These are phyloP conservation scores for Meghimatium bilineatum DNA, from an alignment of 2,888 invertebrate species.

Conservation along the genomic window DNA sequence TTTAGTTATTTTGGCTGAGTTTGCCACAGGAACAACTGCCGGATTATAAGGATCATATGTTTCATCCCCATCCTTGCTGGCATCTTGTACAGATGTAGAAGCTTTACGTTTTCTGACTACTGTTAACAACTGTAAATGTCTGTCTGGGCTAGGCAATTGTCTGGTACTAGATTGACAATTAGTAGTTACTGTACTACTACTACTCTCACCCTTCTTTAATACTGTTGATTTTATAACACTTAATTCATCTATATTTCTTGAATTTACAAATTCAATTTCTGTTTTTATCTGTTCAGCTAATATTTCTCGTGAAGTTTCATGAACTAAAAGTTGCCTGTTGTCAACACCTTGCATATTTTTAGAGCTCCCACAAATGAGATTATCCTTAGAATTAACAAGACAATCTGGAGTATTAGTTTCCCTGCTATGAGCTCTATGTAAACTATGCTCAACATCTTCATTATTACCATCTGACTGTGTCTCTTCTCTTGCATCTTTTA, in stretches of 20 bases:
- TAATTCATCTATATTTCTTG: neutral
- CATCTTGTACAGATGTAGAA: constrained; percentile 68
- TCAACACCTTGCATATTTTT: constrained; percentile 22
- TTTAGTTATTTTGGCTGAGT: constrained; percentile 85
- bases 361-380: neutral
- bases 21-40: constrained; percentile 79
- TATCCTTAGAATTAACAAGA: neutral
- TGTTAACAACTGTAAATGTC: neutral
- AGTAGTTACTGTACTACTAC: neutral
- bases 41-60: constrained; percentile 77
- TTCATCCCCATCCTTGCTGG: constrained; percentile 81
- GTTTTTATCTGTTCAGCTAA: constrained; percentile 65
- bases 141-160: neutral
- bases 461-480: neutral
- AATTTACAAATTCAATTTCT: constrained; percentile 43
- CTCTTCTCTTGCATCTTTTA: neutral
- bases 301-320: constrained; percentile 57
- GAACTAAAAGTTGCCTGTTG: constrained; percentile 43
- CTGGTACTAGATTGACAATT: neutral
- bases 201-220: neutral
- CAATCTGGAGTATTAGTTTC: neutral
- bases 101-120: constrained; percentile 52
- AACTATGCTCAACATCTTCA: neutral
- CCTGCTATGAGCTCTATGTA: neutral
- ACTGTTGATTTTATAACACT: neutral